Evolutionary conservation across 2,113 vertebrate species (phyloP).

Genomic region (Amphiprion percula): DNA sequence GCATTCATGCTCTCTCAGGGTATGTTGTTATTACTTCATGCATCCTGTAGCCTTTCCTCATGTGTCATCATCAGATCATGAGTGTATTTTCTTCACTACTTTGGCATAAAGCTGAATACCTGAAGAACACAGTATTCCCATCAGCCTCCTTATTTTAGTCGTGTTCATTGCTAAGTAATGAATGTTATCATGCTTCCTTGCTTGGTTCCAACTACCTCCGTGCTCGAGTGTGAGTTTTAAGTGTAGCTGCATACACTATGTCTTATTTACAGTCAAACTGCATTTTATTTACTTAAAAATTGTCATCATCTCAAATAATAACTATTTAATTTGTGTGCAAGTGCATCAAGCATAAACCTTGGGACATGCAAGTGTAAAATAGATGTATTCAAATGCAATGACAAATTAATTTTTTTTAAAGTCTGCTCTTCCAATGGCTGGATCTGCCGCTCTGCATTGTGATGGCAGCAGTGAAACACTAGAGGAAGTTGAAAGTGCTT

Average conservation of each 20-base stretch:
- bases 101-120: not conserved
- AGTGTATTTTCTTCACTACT: not conserved
- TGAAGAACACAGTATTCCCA: not conserved
- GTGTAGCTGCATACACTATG: not conserved
- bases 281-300: not conserved
- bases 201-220: too few species aligned
- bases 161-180: not conserved
- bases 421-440: not conserved
- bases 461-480: slow-evolving; percentile 19
- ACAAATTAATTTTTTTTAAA: not conserved
- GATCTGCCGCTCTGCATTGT: slow-evolving; percentile 9
- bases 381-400: not conserved
- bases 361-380: not conserved
- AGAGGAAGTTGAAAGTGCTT: slow-evolving; percentile 60
- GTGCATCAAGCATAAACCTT: not conserved
- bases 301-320: not conserved
- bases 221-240: too few species aligned
- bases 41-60: not conserved
- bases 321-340: not conserved
- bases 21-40: not conserved
- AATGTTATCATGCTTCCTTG: not conserved
- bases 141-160: not conserved
- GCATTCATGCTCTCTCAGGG: not conserved
- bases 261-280: slow-evolving; percentile 7
- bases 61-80: not conserved